A percentile compares a stretch with the other conserved stretches of the same genome.
phyloP scores from a whole-genome alignment of 2,797 vertebrate genomes.

The Oreochromis grahami region DNA sequence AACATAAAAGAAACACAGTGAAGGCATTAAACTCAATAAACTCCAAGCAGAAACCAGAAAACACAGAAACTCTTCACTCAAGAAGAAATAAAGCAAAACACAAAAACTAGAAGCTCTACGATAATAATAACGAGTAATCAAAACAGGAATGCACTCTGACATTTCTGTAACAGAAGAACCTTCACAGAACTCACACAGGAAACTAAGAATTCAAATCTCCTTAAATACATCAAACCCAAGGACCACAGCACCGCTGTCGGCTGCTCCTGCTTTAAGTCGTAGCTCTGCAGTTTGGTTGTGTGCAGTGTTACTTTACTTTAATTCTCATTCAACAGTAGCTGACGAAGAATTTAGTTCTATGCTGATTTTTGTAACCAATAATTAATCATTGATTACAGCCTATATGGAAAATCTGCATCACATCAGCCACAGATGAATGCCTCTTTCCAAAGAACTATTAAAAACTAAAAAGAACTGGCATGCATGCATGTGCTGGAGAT shows the following conservation, averaged over 20 bases:
- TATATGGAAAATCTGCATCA: background rate
- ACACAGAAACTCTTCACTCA: background rate
- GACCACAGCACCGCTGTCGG: background rate
- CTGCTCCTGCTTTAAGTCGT: background rate
- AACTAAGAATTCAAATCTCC: background rate
- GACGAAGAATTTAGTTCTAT: background rate
- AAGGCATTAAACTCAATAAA: background rate
- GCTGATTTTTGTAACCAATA: background rate
- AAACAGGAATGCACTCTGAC: background rate
- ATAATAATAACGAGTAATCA: background rate
- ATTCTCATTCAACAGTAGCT: background rate
- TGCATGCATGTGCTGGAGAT: background rate
- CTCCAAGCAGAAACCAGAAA: background rate
- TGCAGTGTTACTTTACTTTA: background rate
- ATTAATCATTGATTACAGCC: background rate
- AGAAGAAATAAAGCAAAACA: background rate
- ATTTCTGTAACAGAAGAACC: background rate
- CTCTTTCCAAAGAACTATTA: background rate
- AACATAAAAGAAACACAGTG: background rate
- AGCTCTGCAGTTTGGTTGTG: background rate
- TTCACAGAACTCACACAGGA: background rate
- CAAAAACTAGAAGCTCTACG: background rate
- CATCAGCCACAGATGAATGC: background rate
- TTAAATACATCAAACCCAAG: background rate
- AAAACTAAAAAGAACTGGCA: background rate